Evolutionary conservation across 35 echinoderm and acorn worm genomes (phyloP).

Genomic region (Eucidaris tribuloides): DNA sequence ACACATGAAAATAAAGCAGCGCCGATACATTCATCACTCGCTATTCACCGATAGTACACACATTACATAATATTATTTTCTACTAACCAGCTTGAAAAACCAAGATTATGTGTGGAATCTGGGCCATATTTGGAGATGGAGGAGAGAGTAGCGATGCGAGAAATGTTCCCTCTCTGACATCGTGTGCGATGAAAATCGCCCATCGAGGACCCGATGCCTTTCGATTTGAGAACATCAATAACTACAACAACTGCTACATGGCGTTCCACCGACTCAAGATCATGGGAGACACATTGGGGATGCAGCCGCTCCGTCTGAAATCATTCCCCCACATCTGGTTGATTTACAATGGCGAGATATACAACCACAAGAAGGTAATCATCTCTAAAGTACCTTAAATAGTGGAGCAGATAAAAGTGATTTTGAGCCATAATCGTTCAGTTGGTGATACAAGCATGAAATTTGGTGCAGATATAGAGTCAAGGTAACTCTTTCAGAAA

Average conservation of each 20-base stretch:
- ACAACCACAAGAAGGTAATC: slow-evolving; percentile 74
- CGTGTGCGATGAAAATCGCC: slow-evolving; percentile 67
- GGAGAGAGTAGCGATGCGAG: slow-evolving; percentile 24
- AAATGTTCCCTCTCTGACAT: slow-evolving; percentile 61
- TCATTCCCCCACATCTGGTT: slow-evolving; percentile 72
- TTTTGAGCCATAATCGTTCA: too few species aligned
- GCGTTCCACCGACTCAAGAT: slow-evolving; percentile 88
- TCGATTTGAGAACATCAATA: slow-evolving; percentile 79
- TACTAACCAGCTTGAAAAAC: too few species aligned
- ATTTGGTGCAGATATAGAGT: too few species aligned
- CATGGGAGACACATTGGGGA: slow-evolving; percentile 79
- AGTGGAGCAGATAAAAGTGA: too few species aligned
- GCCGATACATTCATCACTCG: too few species aligned
- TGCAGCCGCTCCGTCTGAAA: slow-evolving; percentile 91
- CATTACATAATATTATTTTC: too few species aligned
- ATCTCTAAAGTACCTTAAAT: too few species aligned
- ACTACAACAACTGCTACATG: slow-evolving; percentile 86
- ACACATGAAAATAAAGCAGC: too few species aligned
- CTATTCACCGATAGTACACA: too few species aligned
- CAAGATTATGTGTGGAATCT: slow-evolving; percentile 95
- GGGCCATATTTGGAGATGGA: slow-evolving; percentile 81
- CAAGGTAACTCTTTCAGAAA: too few species aligned
- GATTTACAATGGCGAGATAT: slow-evolving; percentile 88
- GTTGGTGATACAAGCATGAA: too few species aligned
- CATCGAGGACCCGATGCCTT: slow-evolving; percentile 92